Conservation (phyloP, 2,113 vertebrate species). For the Nematolebias whitei region DNA sequence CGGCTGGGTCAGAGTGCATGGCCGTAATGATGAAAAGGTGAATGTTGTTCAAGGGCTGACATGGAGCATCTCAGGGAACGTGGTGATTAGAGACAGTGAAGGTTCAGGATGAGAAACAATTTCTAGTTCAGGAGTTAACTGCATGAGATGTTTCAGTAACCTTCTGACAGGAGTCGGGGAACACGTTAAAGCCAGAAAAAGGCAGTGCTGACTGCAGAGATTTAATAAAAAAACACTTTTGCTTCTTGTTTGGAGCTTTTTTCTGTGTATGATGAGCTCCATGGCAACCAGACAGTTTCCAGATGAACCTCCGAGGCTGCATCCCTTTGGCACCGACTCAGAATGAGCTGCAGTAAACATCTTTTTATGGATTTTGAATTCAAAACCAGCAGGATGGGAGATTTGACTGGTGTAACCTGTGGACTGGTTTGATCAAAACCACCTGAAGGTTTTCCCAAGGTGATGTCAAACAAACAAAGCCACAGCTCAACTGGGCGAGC, state of each 20-base stretch:
- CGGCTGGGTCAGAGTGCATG: not conserved
- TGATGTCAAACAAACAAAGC: slow-evolving; percentile 36
- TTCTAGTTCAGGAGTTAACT: slow-evolving; percentile 14
- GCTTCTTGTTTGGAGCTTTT: slow-evolving; percentile 35
- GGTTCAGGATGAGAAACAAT: slow-evolving; percentile 22
- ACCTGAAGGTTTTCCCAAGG: slow-evolving; percentile 30
- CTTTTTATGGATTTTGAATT: not conserved
- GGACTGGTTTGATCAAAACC: not conserved
- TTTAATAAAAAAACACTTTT: slow-evolving; percentile 29
- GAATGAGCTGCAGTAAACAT: too few relatives aligned
- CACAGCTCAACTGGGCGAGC: slow-evolving; percentile 11
- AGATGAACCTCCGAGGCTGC: slow-evolving; percentile 25
- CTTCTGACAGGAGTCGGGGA: slow-evolving; percentile 35
- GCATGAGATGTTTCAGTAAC: slow-evolving; percentile 39
- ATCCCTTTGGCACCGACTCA: slow-evolving; percentile 7
- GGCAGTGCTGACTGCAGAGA: slow-evolving; percentile 41
- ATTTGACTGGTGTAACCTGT: too few relatives aligned
- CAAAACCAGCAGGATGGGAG: not conserved
- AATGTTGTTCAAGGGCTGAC: slow-evolving; percentile 14
- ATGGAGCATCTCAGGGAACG: slow-evolving; percentile 6
- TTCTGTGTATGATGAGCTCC: slow-evolving; percentile 34
- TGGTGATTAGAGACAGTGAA: slow-evolving; percentile 46
- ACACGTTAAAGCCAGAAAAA: slow-evolving; percentile 28
- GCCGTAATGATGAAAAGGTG: slow-evolving; percentile 24
- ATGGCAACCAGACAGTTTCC: slow-evolving; percentile 51